These are phyloP conservation scores for Eupithecia tripunctaria DNA, from an alignment of 2,888 invertebrate genomes.

Conservation along the genomic window DNA sequence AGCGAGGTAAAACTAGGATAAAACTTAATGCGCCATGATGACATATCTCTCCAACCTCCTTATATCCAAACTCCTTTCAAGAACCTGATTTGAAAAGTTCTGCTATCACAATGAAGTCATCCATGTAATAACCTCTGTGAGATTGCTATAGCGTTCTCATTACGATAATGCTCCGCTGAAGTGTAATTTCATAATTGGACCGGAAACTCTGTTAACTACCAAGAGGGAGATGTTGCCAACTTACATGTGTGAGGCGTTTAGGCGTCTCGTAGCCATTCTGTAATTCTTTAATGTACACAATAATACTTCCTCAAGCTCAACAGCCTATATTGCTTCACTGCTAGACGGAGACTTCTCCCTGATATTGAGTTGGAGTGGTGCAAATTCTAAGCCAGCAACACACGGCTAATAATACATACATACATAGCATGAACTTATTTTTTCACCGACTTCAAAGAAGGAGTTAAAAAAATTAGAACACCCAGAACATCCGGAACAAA, in stretches of 20 bases:
- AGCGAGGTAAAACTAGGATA: neutral
- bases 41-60: neutral
- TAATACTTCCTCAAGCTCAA: too few relatives aligned
- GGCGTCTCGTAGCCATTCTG: neutral
- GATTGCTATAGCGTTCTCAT: slow-evolving; percentile 18
- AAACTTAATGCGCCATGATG: slow-evolving; percentile 1
- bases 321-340: too few relatives aligned
- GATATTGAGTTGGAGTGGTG: too few relatives aligned
- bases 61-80: slow-evolving; percentile 7
- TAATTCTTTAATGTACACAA: neutral
- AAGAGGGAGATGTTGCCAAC: neutral
- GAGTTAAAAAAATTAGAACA: too few relatives aligned
- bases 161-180: slow-evolving; percentile 2
- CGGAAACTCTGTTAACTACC: neutral
- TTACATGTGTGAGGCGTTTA: neutral
- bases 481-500: too few relatives aligned
- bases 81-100: slow-evolving; percentile 27
- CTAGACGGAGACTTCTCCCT: too few relatives aligned
- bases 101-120: slow-evolving; percentile 29
- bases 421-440: too few relatives aligned
- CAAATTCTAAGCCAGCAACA: too few relatives aligned
- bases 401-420: too few relatives aligned
- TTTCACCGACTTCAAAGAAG: too few relatives aligned
- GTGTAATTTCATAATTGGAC: slow-evolving; percentile 28
- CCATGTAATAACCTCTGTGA: slow-evolving; percentile 22